Evolutionary conservation across 2,113 vertebrate species (phyloP), one percentile per base, ranked within the genome.

Genomic region (Plecturocebus donacophilus): DNA sequence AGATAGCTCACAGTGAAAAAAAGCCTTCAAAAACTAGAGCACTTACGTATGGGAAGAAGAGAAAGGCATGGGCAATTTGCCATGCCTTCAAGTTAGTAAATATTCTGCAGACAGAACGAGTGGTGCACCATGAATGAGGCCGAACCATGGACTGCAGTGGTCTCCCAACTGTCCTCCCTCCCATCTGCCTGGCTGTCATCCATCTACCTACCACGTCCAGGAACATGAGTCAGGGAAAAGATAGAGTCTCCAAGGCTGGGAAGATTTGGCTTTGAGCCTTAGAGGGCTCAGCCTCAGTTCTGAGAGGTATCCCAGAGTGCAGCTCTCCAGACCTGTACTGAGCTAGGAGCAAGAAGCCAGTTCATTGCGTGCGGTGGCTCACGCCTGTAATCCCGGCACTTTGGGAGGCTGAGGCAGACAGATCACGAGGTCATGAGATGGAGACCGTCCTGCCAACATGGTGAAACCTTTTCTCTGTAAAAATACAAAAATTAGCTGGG

Each of bases 101-200:
- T 19, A 5, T 30, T 40, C 71, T 73, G 49, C 20, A 73, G 77
- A 35, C 80, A 27, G 66, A 81, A 5, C 3, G 3, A 38, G 27
- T 19, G 27, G 14, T 32, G 64, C 3, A 10, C 58, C 8, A 0
- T 2, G n/a, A 68, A 27, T 5, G 64, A 89, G 73, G 47, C 79
- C 5, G 12, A 32, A n/a, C 1, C 0, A 3, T n/a, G 32, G 23
- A 32, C 0, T 8, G 5, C 40, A 58, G 9, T 0, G 20, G n/a
- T 9, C 40, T 68, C 8, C 56, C 45, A 4, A 8, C 45, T 12
- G 5, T 9, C 49, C 64, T 79, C 27, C 4, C 49, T 19, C n/a
- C 21, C 2, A 5, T 42, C 73, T 68, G 77, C 45, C 77, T 1
- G 1, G 47, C 61, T n/a, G 0, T 6, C 1, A 0, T 47, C 54